phyloP scores from a whole-genome alignment of 2,888 invertebrate genomes.

The Chrysodeixis includens region DNA sequence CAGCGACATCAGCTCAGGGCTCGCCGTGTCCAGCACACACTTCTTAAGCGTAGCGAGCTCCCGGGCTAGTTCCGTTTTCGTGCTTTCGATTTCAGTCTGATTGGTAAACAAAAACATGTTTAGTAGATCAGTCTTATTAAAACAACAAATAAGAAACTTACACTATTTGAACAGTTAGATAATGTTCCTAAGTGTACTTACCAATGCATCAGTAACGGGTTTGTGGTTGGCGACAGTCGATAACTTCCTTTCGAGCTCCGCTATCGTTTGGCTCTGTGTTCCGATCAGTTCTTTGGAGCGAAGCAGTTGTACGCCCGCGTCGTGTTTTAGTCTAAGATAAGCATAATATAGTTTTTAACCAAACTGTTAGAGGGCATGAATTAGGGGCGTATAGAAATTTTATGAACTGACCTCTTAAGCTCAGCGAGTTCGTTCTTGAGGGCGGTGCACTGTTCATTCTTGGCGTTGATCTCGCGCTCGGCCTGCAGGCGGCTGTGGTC shows the following conservation, averaged over 20 bases:
- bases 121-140: too few relatives aligned
- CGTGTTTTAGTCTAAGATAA: slow-evolving; percentile 77
- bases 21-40: slow-evolving; percentile 68
- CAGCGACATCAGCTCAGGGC: slow-evolving; percentile 73
- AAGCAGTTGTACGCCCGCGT: slow-evolving; percentile 76
- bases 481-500: slow-evolving; percentile 80
- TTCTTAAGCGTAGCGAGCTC: slow-evolving; percentile 79
- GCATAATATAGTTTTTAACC: background rate
- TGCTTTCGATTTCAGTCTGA: slow-evolving; percentile 85
- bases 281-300: slow-evolving; percentile 74
- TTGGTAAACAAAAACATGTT: background rate
- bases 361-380: too few relatives aligned
- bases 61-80: slow-evolving; percentile 77
- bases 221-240: slow-evolving; percentile 60
- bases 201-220: slow-evolving; percentile 71
- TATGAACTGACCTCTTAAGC: slow-evolving; percentile 66
- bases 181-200: slow-evolving; percentile 48
- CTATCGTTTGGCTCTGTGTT: slow-evolving; percentile 80
- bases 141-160: too few relatives aligned
- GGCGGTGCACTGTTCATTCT: slow-evolving; percentile 66
- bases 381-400: too few relatives aligned
- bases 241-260: slow-evolving; percentile 83
- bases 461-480: slow-evolving; percentile 74
- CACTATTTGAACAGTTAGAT: too few relatives aligned
- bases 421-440: slow-evolving; percentile 79